These are phyloP conservation scores for Crocodylus rhombifer DNA, from an alignment of 2,797 vertebrate genomes.

Conservation along the genomic window DNA sequence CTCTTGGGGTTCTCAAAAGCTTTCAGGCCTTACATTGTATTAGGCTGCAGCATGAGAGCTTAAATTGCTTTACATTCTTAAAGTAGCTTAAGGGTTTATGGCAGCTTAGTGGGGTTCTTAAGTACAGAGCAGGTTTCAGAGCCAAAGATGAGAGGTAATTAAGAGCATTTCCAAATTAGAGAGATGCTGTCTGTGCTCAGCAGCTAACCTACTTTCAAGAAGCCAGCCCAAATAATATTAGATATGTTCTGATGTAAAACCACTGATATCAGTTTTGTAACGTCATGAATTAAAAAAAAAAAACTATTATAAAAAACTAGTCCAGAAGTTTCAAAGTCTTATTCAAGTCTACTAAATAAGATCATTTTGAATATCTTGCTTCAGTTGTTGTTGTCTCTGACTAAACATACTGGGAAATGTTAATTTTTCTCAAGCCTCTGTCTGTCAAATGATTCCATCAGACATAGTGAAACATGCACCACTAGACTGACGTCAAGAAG, in stretches of 20 bases:
- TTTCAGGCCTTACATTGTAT: neutral
- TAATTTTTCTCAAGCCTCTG: neutral
- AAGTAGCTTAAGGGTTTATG: neutral
- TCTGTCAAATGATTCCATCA: neutral
- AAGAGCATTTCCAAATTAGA: neutral
- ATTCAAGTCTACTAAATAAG: neutral
- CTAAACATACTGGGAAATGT: neutral
- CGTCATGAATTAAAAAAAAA: neutral
- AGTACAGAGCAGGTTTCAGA: neutral
- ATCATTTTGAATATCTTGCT: neutral
- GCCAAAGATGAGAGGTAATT: neutral
- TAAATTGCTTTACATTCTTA: neutral
- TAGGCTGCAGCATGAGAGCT: accelerated
- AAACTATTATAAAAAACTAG: too few relatives aligned
- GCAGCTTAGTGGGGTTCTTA: neutral
- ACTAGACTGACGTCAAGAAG: neutral
- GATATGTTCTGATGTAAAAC: neutral
- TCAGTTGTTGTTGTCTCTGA: neutral
- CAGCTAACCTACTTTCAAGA: neutral
- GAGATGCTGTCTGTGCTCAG: neutral
- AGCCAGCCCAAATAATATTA: neutral
- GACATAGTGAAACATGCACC: neutral
- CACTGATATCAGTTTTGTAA: neutral
- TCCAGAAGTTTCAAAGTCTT: neutral
- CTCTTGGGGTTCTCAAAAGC: neutral